Evolutionary conservation across 2,888 invertebrate genomes (phyloP).

Genomic region (Leptinotarsa haldemani): DNA sequence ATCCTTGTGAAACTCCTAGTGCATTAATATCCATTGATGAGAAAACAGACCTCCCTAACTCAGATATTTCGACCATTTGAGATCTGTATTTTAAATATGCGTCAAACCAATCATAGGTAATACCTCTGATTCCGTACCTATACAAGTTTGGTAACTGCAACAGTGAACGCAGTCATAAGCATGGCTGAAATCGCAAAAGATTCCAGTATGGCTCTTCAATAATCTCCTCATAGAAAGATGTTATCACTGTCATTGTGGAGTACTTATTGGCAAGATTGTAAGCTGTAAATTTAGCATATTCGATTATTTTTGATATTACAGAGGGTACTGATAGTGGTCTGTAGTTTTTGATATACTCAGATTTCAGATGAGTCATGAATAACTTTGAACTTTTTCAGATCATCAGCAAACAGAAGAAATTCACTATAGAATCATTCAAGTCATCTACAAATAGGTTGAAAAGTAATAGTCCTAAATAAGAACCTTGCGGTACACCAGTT

Average conservation of each 20-base stretch:
- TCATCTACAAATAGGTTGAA: too few relatives aligned
- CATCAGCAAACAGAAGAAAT: too few relatives aligned
- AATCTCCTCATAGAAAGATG: conserved; percentile 20
- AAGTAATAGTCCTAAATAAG: too few relatives aligned
- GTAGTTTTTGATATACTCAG: too few relatives aligned
- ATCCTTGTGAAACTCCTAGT: not conserved
- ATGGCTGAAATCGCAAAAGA: conserved; percentile 14
- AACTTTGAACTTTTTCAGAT: too few relatives aligned
- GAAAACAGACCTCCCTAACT: not conserved
- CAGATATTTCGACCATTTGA: conserved; percentile 1
- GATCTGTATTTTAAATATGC: conserved; percentile 6
- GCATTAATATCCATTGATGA: conserved; percentile 3
- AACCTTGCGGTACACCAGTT: too few relatives aligned
- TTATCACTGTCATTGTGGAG: conserved; percentile 8
- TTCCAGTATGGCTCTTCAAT: conserved; percentile 18
- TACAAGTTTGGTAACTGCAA: conserved; percentile 9
- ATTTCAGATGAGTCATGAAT: too few relatives aligned
- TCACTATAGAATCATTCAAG: too few relatives aligned
- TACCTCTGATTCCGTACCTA: conserved; percentile 21
- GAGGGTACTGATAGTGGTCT: too few relatives aligned
- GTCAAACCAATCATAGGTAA: conserved; percentile 16
- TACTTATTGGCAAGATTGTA: too few relatives aligned
- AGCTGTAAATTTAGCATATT: too few relatives aligned
- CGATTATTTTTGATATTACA: not conserved
- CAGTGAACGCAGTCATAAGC: conserved; percentile 24